Conservation (phyloP, 2,888 invertebrate genomes). For the Serripes groenlandicus region DNA sequence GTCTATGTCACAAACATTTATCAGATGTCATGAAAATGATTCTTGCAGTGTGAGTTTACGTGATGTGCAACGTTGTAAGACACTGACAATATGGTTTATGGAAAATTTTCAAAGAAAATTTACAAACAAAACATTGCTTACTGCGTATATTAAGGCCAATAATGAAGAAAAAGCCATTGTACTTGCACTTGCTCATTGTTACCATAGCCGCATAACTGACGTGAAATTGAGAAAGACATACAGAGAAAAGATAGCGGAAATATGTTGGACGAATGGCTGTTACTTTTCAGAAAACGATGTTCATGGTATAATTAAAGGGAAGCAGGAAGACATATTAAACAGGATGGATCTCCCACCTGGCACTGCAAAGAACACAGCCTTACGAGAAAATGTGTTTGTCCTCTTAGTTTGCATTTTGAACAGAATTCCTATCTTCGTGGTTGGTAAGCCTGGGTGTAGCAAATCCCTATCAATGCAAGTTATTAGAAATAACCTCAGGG, state of each 20-base stretch:
- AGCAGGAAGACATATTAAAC: conserved; percentile 70
- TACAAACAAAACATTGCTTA: background rate
- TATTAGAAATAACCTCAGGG: conserved; percentile 73
- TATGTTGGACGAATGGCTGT: conserved; percentile 16
- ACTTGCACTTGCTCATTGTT: conserved; percentile 63
- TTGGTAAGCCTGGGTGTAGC: conserved; percentile 78
- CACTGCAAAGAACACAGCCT: conserved; percentile 73
- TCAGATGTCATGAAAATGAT: conserved; percentile 34
- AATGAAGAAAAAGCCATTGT: conserved; percentile 45
- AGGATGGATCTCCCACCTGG: conserved; percentile 73
- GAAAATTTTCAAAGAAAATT: background rate
- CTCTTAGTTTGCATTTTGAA: conserved; percentile 74
- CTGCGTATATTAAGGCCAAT: background rate
- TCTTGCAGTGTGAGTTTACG: conserved; percentile 56
- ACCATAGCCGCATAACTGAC: conserved; percentile 63
- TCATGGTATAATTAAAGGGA: conserved; percentile 54
- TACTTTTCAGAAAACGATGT: conserved; percentile 36
- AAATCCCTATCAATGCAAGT: conserved; percentile 77
- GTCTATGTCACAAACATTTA: conserved; percentile 54
- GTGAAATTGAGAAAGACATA: conserved; percentile 44
- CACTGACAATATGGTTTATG: conserved; percentile 49
- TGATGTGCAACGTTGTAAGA: conserved; percentile 59
- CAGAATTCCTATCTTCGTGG: conserved; percentile 74
- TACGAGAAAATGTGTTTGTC: conserved; percentile 77
- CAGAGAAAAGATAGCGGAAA: conserved; percentile 31